These are phyloP conservation scores for human (Homo sapiens) DNA, from an alignment of 2,113 vertebrate genomes.

Conservation along the genomic window DNA sequence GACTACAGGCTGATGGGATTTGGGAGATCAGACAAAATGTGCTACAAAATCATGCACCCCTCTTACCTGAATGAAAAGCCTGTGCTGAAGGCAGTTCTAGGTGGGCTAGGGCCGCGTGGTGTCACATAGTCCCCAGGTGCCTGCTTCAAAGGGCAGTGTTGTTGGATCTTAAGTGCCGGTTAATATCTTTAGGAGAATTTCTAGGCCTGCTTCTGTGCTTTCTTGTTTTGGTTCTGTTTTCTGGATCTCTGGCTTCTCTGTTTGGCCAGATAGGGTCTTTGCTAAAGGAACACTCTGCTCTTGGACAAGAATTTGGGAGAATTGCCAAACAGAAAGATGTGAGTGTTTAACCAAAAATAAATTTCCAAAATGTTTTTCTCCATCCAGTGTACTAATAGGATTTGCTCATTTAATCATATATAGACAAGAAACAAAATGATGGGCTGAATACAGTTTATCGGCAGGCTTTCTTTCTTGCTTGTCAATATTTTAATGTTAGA, in stretches of 20 bases:
- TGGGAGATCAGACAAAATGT: neutral
- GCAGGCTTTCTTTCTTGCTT: neutral
- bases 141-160: neutral
- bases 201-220: neutral
- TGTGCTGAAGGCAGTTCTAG: neutral
- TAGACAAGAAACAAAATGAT: neutral
- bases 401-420: neutral
- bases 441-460: neutral
- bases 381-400: neutral
- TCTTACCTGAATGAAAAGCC: neutral
- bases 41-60: neutral
- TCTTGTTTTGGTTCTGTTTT: neutral
- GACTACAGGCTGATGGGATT: neutral
- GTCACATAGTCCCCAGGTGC: neutral
- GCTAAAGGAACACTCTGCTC: neutral
- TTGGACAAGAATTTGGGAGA: neutral
- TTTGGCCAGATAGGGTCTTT: neutral
- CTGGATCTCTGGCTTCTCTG: slow-evolving; percentile 27
- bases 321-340: neutral
- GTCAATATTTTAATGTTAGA: neutral
- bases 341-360: neutral
- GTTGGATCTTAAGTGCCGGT: neutral
- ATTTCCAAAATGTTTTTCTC: neutral
- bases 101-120: neutral
- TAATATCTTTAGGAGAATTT: neutral